Evolutionary conservation across 2,113 vertebrate genomes (phyloP).

Genomic region (Trinectes maculatus): DNA sequence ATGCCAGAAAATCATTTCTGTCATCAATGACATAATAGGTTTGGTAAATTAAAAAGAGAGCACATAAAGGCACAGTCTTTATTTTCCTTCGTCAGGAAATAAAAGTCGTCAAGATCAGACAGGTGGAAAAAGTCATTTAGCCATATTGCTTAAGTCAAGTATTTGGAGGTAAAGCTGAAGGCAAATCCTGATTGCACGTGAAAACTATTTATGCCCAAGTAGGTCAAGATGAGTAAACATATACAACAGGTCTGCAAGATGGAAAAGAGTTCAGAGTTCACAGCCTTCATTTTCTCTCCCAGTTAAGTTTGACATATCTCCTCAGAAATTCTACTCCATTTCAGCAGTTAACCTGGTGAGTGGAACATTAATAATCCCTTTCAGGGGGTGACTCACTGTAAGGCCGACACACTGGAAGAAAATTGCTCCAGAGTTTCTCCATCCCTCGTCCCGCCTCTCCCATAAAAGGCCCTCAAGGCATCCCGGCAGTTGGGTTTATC

Average conservation of each 20-base stretch:
- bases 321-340: not conserved
- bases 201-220: not conserved
- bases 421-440: conserved; percentile 37
- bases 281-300: not conserved
- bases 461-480: conserved; percentile 62
- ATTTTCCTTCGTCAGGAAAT: too few relatives aligned
- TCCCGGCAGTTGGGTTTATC: conserved; percentile 43
- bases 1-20: too few relatives aligned
- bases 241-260: not conserved
- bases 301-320: not conserved
- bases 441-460: conserved; percentile 47
- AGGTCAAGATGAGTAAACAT: not conserved
- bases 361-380: not conserved
- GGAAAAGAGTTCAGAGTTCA: not conserved
- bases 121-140: too few relatives aligned
- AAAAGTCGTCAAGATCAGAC: too few relatives aligned
- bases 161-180: not conserved
- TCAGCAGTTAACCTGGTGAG: not conserved
- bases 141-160: too few relatives aligned
- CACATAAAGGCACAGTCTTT: too few relatives aligned
- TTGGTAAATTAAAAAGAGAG: too few relatives aligned
- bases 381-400: conserved; percentile 45
- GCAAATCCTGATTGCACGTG: not conserved
- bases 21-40: too few relatives aligned
- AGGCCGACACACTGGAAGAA: conserved; percentile 36